phyloP scores from a whole-genome alignment of 2,797 vertebrate species.

The Leucoraja ocellata region DNA sequence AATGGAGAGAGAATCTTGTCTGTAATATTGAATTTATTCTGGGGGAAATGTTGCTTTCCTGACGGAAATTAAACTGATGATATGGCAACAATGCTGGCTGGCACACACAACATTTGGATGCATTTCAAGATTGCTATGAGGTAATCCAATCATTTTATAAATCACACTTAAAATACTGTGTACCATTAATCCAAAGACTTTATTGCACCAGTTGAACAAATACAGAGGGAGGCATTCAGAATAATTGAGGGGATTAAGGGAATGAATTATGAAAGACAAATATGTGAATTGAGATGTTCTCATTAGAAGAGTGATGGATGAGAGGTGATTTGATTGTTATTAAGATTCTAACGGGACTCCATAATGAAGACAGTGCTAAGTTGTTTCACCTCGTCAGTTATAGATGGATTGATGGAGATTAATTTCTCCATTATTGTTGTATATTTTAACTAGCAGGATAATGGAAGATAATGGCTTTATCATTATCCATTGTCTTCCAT shows the following conservation, averaged over 20 bases:
- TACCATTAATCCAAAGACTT: neutral
- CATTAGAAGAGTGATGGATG: neutral
- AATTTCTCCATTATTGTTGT: neutral
- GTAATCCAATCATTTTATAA: neutral
- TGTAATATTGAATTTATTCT: neutral
- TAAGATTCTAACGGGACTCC: neutral
- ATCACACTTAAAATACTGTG: neutral
- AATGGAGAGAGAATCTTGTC: neutral
- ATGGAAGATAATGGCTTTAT: neutral
- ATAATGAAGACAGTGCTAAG: neutral
- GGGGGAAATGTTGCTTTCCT: neutral
- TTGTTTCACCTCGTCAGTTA: neutral
- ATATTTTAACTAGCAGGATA: neutral
- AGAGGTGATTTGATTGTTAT: slow-evolving; percentile 1
- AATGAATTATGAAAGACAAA: neutral
- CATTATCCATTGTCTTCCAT: too few species aligned
- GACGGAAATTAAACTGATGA: neutral
- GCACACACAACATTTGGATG: neutral
- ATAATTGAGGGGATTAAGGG: neutral
- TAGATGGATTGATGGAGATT: neutral
- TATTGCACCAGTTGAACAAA: neutral
- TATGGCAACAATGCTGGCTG: neutral
- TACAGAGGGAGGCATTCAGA: neutral
- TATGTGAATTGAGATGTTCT: neutral
- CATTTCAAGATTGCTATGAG: neutral